Conservation (phyloP, 2,113 vertebrate species). For the Phrynocephalus versicolor region DNA sequence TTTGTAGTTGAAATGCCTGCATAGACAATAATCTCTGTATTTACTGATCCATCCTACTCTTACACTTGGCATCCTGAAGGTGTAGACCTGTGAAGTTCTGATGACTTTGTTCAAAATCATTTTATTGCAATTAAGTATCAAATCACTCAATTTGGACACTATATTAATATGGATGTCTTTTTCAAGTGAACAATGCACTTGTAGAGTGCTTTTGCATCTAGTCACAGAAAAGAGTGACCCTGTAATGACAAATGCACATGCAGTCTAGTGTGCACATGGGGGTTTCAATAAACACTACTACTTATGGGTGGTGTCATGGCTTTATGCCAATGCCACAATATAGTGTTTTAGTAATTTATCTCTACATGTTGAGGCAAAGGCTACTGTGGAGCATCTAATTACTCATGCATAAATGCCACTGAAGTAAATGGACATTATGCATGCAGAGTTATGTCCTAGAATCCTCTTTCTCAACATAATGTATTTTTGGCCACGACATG, state of each 20-base stretch:
- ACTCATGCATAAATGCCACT: not conserved
- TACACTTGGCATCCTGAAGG: rapidly evolving
- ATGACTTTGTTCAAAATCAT: not conserved
- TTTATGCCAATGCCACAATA: not conserved
- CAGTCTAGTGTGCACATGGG: too few relatives aligned
- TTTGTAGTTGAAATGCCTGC: rapidly evolving
- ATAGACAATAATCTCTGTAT: not conserved
- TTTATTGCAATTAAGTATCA: not conserved
- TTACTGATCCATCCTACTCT: rapidly evolving
- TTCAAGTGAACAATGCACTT: not conserved
- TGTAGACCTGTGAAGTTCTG: rapidly evolving
- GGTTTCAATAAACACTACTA: not conserved
- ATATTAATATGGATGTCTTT: not conserved
- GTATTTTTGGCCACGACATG: too few relatives aligned
- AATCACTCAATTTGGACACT: not conserved
- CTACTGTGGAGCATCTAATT: not conserved
- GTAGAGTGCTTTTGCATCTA: not conserved
- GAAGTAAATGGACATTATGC: not conserved
- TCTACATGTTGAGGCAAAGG: not conserved
- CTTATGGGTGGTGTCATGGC: not conserved
- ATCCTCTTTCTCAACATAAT: not conserved
- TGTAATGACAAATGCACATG: not conserved
- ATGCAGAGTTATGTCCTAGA: not conserved
- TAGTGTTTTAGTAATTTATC: not conserved
- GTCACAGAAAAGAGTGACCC: not conserved